Conservation (phyloP, 2,113 vertebrate species). For the Rafetus swinhoei region DNA sequence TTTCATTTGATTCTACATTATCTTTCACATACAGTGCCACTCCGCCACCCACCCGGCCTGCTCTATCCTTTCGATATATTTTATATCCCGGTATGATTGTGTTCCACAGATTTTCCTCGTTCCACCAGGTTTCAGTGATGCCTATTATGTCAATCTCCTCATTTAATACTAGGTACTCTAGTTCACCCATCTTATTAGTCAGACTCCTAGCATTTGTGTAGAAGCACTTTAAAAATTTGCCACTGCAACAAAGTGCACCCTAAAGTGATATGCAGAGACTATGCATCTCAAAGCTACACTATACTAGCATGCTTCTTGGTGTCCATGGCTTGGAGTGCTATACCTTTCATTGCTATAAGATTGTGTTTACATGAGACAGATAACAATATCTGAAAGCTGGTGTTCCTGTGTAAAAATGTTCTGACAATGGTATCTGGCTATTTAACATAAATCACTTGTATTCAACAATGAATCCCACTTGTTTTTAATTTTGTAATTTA, state of each 20-base stretch:
- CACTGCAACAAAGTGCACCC: background rate
- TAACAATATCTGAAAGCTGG: background rate
- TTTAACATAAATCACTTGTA: fast-evolving
- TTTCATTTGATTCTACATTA: too few species aligned
- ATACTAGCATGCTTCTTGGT: background rate
- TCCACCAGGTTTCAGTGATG: too few species aligned
- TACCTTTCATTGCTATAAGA: background rate
- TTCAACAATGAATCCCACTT: background rate
- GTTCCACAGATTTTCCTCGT: too few species aligned
- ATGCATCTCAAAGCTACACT: background rate
- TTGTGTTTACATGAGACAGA: background rate
- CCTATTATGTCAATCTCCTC: too few species aligned
- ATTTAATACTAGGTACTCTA: too few species aligned
- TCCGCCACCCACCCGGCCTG: too few species aligned
- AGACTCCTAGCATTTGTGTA: too few species aligned
- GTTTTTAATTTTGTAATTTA: background rate
- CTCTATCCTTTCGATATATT: too few species aligned
- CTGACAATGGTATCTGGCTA: background rate
- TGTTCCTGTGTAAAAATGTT: background rate
- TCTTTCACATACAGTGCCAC: too few species aligned
- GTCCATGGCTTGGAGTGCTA: background rate
- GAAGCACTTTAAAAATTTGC: too few species aligned
- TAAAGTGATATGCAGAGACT: background rate
- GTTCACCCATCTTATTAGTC: too few species aligned
- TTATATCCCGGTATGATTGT: too few species aligned